These are phyloP conservation scores for Hecatera dysodea DNA, from an alignment of 2,888 invertebrate species.

Conservation along the genomic window DNA sequence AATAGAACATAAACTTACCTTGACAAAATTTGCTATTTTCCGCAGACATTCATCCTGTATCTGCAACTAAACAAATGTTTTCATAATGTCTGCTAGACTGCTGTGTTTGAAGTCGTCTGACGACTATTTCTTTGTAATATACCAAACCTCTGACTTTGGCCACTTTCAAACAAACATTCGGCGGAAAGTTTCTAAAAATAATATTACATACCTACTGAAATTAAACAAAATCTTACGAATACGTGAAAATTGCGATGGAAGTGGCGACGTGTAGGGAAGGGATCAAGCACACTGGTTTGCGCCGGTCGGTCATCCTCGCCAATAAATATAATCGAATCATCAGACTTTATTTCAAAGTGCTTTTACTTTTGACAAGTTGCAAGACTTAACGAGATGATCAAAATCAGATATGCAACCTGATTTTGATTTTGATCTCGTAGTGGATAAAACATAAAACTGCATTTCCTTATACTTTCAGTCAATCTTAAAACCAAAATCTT, in stretches of 20 bases:
- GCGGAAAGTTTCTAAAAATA: neutral
- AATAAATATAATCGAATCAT: too few species aligned
- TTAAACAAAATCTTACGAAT: neutral
- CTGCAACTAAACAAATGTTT: neutral
- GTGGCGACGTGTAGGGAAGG: neutral
- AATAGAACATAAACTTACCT: neutral
- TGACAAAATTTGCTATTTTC: neutral
- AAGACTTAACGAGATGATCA: too few species aligned
- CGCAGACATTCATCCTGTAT: conserved; percentile 12
- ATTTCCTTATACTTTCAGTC: too few species aligned
- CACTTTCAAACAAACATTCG: neutral
- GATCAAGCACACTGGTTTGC: too few species aligned
- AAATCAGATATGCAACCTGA: too few species aligned
- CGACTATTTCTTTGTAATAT: neutral
- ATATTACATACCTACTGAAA: too few species aligned
- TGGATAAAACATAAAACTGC: too few species aligned
- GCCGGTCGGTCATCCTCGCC: too few species aligned
- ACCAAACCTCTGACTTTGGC: neutral
- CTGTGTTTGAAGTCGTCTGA: conserved; percentile 1
- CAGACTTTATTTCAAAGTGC: too few species aligned
- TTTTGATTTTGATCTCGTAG: too few species aligned
- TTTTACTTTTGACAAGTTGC: too few species aligned
- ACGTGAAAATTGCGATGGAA: neutral
- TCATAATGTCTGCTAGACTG: neutral
- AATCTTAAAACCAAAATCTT: too few species aligned